Evolutionary conservation across 2,113 vertebrate genomes (phyloP).

Genomic region (Mellivora capensis): DNA sequence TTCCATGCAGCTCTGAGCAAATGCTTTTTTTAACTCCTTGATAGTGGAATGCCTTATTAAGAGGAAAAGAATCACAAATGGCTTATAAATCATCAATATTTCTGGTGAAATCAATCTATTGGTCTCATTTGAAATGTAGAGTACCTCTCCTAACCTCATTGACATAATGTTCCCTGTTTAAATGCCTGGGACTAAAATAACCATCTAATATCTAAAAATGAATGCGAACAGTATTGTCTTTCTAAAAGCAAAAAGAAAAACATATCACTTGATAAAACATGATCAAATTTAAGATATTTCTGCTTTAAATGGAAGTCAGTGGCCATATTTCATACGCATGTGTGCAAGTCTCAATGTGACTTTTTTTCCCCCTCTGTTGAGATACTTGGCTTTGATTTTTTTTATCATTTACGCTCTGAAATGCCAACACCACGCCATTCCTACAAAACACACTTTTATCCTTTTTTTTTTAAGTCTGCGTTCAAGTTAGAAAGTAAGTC

Average conservation of each 20-base stretch:
- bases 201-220: conserved; percentile 11
- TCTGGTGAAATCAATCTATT: not conserved
- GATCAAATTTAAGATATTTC: not conserved
- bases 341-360: conserved; percentile 31
- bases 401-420: conserved; percentile 76
- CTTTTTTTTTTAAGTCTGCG: conserved; percentile 58
- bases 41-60: conserved; percentile 28
- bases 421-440: conserved; percentile 74
- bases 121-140: conserved; percentile 20
- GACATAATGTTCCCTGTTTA: not conserved
- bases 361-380: conserved; percentile 55
- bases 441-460: conserved; percentile 78
- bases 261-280: not conserved
- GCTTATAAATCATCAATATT: conserved; percentile 34
- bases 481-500: conserved; percentile 81
- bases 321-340: not conserved
- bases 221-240: not conserved
- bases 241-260: not conserved
- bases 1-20: not conserved
- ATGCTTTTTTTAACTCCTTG: conserved; percentile 23
- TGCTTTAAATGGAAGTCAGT: conserved; percentile 2
- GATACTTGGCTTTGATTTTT: conserved; percentile 68
- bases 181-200: conserved; percentile 16
- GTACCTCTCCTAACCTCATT: not conserved
- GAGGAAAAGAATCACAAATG: not conserved